Conservation (phyloP, 2,888 invertebrate genomes). For the Nomada flava region DNA sequence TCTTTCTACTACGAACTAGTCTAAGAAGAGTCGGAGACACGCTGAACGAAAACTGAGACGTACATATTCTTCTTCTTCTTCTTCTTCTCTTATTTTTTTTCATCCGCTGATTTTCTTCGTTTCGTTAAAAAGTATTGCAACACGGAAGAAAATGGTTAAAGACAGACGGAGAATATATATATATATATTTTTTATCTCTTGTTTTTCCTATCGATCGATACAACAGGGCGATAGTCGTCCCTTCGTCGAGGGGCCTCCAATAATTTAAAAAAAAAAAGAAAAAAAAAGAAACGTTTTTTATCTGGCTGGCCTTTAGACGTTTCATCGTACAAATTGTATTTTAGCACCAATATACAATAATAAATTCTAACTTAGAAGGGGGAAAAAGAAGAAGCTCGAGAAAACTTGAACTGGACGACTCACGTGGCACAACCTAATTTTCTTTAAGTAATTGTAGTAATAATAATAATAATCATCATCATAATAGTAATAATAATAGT, state of each 20-base stretch:
- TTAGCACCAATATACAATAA: slow-evolving; percentile 48
- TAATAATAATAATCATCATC: background rate
- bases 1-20: slow-evolving; percentile 27
- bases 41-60: slow-evolving; percentile 39
- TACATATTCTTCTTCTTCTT: slow-evolving; percentile 4
- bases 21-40: slow-evolving; percentile 45
- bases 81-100: background rate
- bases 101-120: background rate
- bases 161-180: slow-evolving; percentile 51
- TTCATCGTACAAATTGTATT: slow-evolving; percentile 39
- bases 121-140: slow-evolving; percentile 45
- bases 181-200: background rate
- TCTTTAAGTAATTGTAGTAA: slow-evolving; percentile 9
- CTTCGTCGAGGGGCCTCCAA: slow-evolving; percentile 57
- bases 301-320: slow-evolving; percentile 41
- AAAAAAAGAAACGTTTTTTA: background rate
- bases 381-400: slow-evolving; percentile 31
- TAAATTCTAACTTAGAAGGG: slow-evolving; percentile 20
- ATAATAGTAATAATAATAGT: background rate
- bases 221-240: slow-evolving; percentile 31
- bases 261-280: background rate
- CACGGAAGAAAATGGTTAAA: slow-evolving; percentile 59
- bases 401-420: slow-evolving; percentile 37
- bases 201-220: slow-evolving; percentile 11
- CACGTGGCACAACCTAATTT: slow-evolving; percentile 36